Base-by-base conservation (phyloP, 2,888 invertebrate species). In the Octodonta nipae region DNA sequence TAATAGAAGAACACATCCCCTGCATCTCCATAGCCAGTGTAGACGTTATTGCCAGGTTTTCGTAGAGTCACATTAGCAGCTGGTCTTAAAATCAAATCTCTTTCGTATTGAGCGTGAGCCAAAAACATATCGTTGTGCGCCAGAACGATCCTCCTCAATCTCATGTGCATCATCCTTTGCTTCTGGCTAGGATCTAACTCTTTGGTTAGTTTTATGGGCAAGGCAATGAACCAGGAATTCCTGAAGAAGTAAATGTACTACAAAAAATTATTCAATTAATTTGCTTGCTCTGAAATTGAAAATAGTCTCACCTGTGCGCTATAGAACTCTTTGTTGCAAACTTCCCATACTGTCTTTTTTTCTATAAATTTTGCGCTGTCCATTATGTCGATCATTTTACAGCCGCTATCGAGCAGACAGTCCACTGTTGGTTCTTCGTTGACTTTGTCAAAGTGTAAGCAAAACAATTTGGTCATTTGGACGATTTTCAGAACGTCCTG, bases 151-250 rank as follows among this genome's bases (percentile, higher is more conserved):
- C 57, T 40, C n/a, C 57, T 40, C 5, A 58, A 32, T 24, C 58
- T 40, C 57, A 58, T 55, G 38, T 56, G 54, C 56, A 58, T 57
- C 45, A 56, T 45, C 8, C 54, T 32, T 39, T 56, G 55, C 12
- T 47, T 46, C 30, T 56, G 54, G 10, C 42, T 42, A 46, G 47
- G 46, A 4, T 48, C 41, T 48, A 52, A 47, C n/a, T 44, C 43
- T 33, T 50, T 53, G 7, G 43, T 44, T 2, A 46, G 35, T 1
- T 42, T 38, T n/a, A 54, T 50, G 1, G 49, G 49, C 33, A 58
- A 38, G 1, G 52, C 50, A 2, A 55, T 46, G 34, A 58, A 55
- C 56, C 57, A 58, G 2, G 54, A 46, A 32, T 56, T 55, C 15
- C 45, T 45, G 36, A 51, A 57, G 33, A 38, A 49, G 35, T 50